These are phyloP conservation scores for Sarcophaga rosellei DNA, from an alignment of 2,888 invertebrate genomes.

Conservation along the genomic window DNA sequence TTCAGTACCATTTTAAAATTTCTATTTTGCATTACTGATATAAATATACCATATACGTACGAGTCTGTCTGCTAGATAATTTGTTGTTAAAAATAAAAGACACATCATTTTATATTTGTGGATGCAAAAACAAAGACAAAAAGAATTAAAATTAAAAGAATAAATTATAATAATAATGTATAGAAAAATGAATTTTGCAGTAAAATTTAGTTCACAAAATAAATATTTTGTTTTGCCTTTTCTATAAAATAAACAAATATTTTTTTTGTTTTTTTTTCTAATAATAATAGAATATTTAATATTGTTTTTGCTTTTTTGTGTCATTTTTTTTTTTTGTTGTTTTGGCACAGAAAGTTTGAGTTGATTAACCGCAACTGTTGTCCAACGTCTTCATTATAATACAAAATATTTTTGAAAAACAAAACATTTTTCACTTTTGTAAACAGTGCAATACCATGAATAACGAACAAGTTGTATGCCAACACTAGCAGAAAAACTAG, in stretches of 20 bases:
- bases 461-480: background rate
- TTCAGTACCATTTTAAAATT: too few species aligned
- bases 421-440: background rate
- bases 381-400: conserved; percentile 51
- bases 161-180: background rate
- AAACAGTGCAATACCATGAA: background rate
- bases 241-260: background rate
- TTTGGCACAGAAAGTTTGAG: conserved; percentile 42
- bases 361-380: conserved; percentile 52
- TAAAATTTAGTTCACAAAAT: background rate
- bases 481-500: background rate
- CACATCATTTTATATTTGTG: background rate
- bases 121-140: background rate
- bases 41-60: too few species aligned
- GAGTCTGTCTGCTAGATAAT: background rate
- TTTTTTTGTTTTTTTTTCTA: background rate
- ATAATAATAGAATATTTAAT: background rate
- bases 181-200: background rate
- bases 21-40: too few species aligned
- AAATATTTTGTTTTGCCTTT: conserved; percentile 11
- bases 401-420: conserved; percentile 23
- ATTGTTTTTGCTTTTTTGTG: background rate
- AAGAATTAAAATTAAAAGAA: background rate
- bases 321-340: conserved; percentile 13
- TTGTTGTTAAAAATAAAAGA: background rate